phyloP scores from a whole-genome alignment of 2,888 invertebrate genomes.

The Scaptomyza tumidula region DNA sequence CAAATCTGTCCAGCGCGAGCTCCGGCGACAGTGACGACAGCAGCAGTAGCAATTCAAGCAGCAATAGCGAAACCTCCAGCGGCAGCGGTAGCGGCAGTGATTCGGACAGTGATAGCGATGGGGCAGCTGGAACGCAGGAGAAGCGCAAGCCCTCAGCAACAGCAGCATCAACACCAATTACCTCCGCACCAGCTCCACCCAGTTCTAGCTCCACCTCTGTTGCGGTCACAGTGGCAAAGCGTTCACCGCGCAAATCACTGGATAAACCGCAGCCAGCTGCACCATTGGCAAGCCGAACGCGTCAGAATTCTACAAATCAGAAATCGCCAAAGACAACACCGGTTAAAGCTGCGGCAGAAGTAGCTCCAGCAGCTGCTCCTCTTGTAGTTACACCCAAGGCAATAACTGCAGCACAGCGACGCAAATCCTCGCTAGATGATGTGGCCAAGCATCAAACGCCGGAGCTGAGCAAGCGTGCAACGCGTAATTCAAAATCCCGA shows the following conservation, averaged over 20 bases:
- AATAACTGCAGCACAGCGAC: conserved; percentile 45
- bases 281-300: conserved; percentile 43
- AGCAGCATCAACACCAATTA: conserved; percentile 72
- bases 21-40: conserved; percentile 74
- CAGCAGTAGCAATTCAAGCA: conserved; percentile 66
- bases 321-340: conserved; percentile 75
- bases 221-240: conserved; percentile 66
- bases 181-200: conserved; percentile 36
- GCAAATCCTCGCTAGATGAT: conserved; percentile 80
- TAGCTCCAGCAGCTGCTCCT: conserved; percentile 20
- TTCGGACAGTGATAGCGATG: conserved; percentile 47
- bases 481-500: conserved; percentile 73
- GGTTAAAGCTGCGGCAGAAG: conserved; percentile 56
- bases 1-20: conserved; percentile 76
- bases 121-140: conserved; percentile 68
- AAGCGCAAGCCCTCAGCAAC: conserved; percentile 67
- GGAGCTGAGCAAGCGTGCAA: conserved; percentile 63
- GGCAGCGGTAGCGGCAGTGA: conserved; percentile 71
- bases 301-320: conserved; percentile 61
- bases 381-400: conserved; percentile 28
- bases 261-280: conserved; percentile 48
- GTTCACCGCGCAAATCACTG: conserved; percentile 74
- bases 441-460: conserved; percentile 34
- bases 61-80: conserved; percentile 69
- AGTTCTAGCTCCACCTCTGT: conserved; percentile 20